These are phyloP conservation scores for Scaeva pyrastri DNA, from an alignment of 2,888 invertebrate genomes.

Conservation along the genomic window DNA sequence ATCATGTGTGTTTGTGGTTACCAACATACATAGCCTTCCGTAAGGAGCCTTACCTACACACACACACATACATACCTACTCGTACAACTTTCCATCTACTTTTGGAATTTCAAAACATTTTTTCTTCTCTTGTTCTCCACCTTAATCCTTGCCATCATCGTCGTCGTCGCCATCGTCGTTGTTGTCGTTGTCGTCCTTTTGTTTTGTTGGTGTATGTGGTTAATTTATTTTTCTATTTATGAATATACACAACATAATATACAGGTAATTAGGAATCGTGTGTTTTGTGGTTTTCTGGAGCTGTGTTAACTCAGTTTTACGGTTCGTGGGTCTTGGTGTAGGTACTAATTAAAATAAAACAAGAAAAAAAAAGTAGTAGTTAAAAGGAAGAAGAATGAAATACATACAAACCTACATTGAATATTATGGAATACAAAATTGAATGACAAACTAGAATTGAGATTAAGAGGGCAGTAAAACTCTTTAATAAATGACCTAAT, in stretches of 20 bases:
- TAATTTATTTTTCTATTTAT: conserved; percentile 29
- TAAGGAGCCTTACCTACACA: conserved; percentile 17
- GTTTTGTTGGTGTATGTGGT: conserved; percentile 12
- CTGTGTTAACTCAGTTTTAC: conserved; percentile 50
- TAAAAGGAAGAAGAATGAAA: background rate
- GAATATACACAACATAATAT: conserved; percentile 13
- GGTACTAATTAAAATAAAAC: conserved; percentile 41
- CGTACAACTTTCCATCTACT: conserved; percentile 2
- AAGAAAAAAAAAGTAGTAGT: background rate
- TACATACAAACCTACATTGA: too few relatives aligned
- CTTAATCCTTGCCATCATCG: background rate
- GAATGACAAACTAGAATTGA: background rate
- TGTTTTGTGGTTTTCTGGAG: conserved; percentile 12
- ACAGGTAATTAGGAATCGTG: conserved; percentile 36
- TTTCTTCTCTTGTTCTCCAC: background rate
- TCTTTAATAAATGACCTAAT: background rate
- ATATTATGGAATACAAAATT: background rate
- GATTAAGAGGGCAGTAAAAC: background rate
- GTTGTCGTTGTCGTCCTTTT: conserved; percentile 4
- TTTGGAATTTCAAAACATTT: background rate
- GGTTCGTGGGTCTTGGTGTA: too few relatives aligned
- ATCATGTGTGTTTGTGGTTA: conserved; percentile 28
- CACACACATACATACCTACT: too few relatives aligned
- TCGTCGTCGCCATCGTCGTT: conserved; percentile 1
- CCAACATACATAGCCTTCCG: conserved; percentile 6